phyloP scores from a whole-genome alignment of 2,797 vertebrate genomes.

The Phyllotis vaccarum region DNA sequence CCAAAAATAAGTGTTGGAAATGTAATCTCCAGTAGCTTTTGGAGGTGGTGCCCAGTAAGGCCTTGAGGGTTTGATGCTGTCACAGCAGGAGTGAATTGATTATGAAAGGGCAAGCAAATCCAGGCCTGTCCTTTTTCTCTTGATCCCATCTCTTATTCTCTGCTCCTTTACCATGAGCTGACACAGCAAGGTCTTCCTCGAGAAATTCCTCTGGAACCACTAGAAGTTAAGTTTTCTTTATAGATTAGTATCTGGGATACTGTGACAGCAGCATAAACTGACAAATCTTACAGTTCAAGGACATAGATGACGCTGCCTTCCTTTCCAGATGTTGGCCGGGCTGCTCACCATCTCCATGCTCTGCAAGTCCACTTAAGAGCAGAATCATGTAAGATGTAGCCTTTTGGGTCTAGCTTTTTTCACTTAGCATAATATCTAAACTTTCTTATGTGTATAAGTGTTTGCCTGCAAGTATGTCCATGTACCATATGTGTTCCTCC shows the following conservation, averaged over 20 bases:
- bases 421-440: background rate
- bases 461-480: background rate
- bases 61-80: background rate
- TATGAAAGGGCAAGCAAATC: background rate
- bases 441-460: background rate
- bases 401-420: constrained; percentile 6
- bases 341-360: background rate
- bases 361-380: background rate
- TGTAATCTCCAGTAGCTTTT: background rate
- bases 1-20: background rate
- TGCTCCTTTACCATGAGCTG: background rate
- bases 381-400: background rate
- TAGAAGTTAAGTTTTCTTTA: background rate
- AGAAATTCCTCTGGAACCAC: background rate
- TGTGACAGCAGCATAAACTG: background rate
- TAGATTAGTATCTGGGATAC: background rate
- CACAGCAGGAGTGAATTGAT: background rate
- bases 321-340: background rate
- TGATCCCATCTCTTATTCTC: background rate
- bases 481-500: no score
- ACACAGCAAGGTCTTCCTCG: background rate
- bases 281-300: background rate
- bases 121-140: background rate
- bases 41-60: background rate
- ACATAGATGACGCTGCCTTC: no score